Conservation (phyloP, 2,797 vertebrate genomes). For the Phrynocephalus guinanensis region DNA sequence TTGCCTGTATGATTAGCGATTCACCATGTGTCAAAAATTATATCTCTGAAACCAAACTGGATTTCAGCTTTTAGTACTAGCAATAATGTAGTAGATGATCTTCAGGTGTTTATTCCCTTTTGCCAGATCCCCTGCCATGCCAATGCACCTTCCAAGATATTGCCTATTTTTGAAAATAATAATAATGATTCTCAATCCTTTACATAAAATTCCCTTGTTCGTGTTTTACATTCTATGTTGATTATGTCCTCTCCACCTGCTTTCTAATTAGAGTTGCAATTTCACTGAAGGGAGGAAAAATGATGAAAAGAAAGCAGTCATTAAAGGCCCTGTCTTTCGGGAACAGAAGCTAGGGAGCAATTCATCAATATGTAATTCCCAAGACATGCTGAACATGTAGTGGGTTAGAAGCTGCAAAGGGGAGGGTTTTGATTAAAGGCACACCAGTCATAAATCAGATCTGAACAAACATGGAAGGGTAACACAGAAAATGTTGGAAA, state of each 20-base stretch:
- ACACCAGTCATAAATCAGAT: not conserved
- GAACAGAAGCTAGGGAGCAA: not conserved
- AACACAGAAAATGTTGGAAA: not conserved
- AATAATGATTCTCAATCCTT: no score
- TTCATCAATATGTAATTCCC: not conserved
- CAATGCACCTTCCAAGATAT: no score
- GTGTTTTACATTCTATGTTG: not conserved
- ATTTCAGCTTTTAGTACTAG: no score
- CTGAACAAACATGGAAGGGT: not conserved
- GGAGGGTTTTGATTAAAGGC: not conserved
- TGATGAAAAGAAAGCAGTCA: not conserved
- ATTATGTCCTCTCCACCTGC: not conserved
- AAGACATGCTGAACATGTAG: not conserved
- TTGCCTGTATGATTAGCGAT: no score
- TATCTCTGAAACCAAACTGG: no score
- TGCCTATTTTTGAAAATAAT: no score
- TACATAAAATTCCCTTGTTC: not conserved
- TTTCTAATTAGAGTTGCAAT: no score
- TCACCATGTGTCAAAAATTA: no score
- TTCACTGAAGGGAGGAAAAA: not conserved
- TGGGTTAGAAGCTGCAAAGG: not conserved
- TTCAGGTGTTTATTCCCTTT: not conserved
- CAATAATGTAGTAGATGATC: no score
- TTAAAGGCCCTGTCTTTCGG: not conserved
- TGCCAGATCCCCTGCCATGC: not conserved